A percentile compares a stretch with the other conserved stretches of the same genome.
Evolutionary conservation across 2,888 invertebrate species (phyloP).

Genomic region (Steinernema scapterisci): DNA sequence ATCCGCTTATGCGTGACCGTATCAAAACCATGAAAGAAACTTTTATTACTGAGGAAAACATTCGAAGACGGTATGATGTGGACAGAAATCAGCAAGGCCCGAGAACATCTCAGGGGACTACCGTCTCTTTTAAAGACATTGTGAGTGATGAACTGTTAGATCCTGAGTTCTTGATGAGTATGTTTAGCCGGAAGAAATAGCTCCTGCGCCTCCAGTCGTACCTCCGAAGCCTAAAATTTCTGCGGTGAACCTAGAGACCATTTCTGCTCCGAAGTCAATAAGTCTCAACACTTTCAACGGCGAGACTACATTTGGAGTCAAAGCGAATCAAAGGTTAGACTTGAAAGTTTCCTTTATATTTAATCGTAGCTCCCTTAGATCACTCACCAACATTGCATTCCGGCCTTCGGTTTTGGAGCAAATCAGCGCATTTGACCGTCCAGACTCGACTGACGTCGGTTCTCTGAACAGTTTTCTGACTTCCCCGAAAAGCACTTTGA

Average conservation of each 20-base stretch:
- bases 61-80: neutral
- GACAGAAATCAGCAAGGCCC: constrained; percentile 2
- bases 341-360: no score
- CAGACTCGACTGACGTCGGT: constrained; percentile 17
- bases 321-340: neutral
- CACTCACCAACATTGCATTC: constrained; percentile 16
- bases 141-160: neutral
- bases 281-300: constrained; percentile 25
- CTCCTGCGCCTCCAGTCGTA: constrained; percentile 6
- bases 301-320: constrained; percentile 6
- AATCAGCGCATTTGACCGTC: constrained; percentile 13
- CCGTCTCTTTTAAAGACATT: constrained; percentile 17
- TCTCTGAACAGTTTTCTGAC: neutral
- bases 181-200: constrained; percentile 18
- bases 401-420: neutral
- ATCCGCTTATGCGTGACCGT: neutral
- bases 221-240: constrained; percentile 9
- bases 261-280: neutral
- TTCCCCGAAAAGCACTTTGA: constrained; percentile 9
- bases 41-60: constrained; percentile 17
- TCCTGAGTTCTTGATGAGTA: neutral
- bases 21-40: constrained; percentile 4
- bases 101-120: constrained; percentile 9
- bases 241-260: neutral
- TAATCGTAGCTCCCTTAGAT: no score